phyloP scores from a whole-genome alignment of 1,140 invertebrate genomes.

The Hyles euphorbiae region DNA sequence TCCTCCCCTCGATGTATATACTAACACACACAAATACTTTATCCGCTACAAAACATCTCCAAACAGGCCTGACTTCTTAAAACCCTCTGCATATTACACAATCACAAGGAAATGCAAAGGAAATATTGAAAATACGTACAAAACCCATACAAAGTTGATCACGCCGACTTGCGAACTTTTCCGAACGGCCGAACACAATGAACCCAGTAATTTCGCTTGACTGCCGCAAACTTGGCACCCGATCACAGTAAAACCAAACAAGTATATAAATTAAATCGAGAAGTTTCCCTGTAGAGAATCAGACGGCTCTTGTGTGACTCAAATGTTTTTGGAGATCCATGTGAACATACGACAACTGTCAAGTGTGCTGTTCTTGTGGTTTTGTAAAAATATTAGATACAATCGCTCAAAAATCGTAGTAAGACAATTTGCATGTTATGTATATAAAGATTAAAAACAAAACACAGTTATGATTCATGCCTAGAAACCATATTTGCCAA shows the following conservation, averaged over 20 bases:
- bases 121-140: not conserved
- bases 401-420: too few relatives aligned
- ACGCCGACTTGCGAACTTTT: conserved; percentile 13
- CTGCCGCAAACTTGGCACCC: conserved; percentile 37
- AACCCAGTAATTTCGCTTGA: conserved; percentile 35
- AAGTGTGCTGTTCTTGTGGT: too few relatives aligned
- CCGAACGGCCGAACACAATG: conserved; percentile 15
- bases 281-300: conserved; percentile 57
- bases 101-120: not conserved
- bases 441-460: too few relatives aligned
- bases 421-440: too few relatives aligned
- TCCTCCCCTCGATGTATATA: too few relatives aligned
- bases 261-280: conserved; percentile 68
- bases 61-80: too few relatives aligned
- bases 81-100: not conserved
- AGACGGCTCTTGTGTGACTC: conserved; percentile 49
- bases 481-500: too few relatives aligned
- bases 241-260: conserved; percentile 55
- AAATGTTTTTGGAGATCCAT: conserved; percentile 39
- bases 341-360: not conserved
- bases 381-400: too few relatives aligned
- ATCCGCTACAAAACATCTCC: too few relatives aligned
- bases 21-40: too few relatives aligned
- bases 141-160: conserved; percentile 10
- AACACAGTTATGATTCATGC: too few relatives aligned